phyloP scores from a whole-genome alignment of 2,113 vertebrate species.

The Pristiophorus japonicus region DNA sequence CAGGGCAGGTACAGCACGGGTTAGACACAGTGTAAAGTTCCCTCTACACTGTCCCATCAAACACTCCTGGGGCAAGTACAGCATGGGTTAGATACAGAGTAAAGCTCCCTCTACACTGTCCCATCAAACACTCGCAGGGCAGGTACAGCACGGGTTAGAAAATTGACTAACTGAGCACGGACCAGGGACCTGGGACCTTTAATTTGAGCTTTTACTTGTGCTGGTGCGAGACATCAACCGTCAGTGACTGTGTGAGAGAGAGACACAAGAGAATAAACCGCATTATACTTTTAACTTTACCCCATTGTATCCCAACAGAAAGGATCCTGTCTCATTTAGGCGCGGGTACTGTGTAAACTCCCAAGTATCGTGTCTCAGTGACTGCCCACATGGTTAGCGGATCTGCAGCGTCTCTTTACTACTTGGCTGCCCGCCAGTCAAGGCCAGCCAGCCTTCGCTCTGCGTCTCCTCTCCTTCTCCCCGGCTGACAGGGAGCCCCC shows the following conservation, averaged over 20 bases:
- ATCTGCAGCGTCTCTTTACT: neutral
- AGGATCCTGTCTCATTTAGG: neutral
- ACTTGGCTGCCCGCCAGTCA: neutral
- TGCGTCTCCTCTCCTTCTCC: neutral
- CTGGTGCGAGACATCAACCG: neutral
- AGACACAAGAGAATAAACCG: neutral
- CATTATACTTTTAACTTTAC: neutral
- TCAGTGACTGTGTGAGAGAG: neutral
- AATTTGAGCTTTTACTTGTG: neutral
- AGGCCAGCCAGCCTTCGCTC: neutral
- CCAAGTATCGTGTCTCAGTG: neutral
- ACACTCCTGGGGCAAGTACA: too few relatives aligned
- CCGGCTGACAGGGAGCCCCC: neutral
- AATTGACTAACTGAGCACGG: neutral
- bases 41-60: too few relatives aligned
- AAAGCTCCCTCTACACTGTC: too few relatives aligned
- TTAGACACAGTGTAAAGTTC: too few relatives aligned
- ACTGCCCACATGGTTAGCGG: slow-evolving; percentile 8
- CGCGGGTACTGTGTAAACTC: neutral
- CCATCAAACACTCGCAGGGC: too few relatives aligned
- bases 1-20: too few relatives aligned
- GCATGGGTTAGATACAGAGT: too few relatives aligned
- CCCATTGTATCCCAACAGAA: neutral
- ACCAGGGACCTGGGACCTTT: neutral
- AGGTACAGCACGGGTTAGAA: too few relatives aligned